Conservation (phyloP, 1,140 invertebrate genomes). For the Penaeus vannamei region DNA sequence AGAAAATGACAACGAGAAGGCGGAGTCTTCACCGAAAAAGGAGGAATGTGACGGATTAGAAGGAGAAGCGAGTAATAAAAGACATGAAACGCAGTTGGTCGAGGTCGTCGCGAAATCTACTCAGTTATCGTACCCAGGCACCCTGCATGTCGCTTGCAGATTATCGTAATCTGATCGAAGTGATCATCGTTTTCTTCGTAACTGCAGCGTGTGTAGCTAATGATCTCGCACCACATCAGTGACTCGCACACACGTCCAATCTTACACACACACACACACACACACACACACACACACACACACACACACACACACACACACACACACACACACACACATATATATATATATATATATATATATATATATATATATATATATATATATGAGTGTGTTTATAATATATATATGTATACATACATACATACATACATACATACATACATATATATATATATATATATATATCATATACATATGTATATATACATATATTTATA, state of each 20-base stretch:
- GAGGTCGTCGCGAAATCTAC: no score
- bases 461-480: background rate
- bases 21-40: background rate
- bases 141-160: no score
- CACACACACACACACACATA: conserved; percentile 17
- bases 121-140: no score
- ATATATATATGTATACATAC: background rate
- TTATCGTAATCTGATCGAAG: no score
- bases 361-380: background rate
- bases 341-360: conserved; percentile 35
- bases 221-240: background rate
- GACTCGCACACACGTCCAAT: background rate
- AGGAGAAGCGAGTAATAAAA: no score
- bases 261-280: conserved; percentile 2
- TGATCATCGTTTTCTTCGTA: no score
- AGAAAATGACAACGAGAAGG: background rate
- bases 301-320: conserved; percentile 19
- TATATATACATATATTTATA: conserved; percentile 21
- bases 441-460: background rate
- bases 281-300: conserved; percentile 33
- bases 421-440: conserved; percentile 18
- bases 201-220: no score
- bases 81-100: no score
- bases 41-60: background rate
- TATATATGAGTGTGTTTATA: background rate